These are phyloP conservation scores for Clinocottus analis DNA, from an alignment of 2,113 vertebrate species.

Conservation along the genomic window DNA sequence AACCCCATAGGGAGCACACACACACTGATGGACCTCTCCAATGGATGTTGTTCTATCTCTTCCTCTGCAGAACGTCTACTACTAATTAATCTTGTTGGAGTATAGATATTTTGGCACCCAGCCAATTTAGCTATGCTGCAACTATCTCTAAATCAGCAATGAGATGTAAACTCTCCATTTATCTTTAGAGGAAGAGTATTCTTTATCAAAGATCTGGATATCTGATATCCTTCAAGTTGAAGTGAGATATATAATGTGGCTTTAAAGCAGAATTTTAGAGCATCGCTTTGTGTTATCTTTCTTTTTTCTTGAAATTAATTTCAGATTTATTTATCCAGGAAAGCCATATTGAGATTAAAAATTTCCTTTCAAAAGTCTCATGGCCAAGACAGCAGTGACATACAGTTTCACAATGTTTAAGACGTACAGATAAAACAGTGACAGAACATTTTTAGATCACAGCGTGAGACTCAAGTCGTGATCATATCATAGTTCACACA, in stretches of 20 bases:
- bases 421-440: no score
- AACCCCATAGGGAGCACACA: not conserved
- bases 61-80: not conserved
- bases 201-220: not conserved
- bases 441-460: no score
- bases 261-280: not conserved
- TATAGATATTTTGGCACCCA: not conserved
- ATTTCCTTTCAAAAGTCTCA: no score
- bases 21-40: not conserved
- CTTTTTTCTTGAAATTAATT: not conserved
- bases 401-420: no score
- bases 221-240: constrained; percentile 1
- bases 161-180: not conserved
- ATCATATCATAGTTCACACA: no score
- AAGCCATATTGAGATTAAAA: no score
- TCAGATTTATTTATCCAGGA: no score
- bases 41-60: not conserved
- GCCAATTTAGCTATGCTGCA: not conserved
- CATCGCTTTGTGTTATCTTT: not conserved
- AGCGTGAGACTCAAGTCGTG: no score
- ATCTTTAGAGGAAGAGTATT: not conserved
- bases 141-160: not conserved
- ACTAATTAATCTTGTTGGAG: not conserved
- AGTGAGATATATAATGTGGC: constrained; percentile 2
- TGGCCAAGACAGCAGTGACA: no score